Evolutionary conservation across 2,113 vertebrate genomes (phyloP).

Genomic region (Nibea coibor): DNA sequence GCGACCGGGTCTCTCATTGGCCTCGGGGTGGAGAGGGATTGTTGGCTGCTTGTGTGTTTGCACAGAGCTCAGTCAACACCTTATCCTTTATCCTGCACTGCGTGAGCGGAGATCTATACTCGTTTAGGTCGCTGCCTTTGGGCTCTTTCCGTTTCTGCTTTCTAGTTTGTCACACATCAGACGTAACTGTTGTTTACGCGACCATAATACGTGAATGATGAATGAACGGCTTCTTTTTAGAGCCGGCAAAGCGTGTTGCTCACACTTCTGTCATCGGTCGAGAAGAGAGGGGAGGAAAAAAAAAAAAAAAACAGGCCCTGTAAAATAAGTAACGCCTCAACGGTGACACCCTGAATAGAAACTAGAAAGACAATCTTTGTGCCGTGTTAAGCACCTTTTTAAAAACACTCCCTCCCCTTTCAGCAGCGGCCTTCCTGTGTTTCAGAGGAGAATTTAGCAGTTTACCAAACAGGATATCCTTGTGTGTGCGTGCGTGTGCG

Average conservation of each 20-base stretch:
- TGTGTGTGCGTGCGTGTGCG: constrained; percentile 11
- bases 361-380: constrained; percentile 43
- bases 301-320: background rate
- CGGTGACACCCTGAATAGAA: constrained; percentile 14
- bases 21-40: constrained; percentile 19
- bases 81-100: background rate
- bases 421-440: constrained; percentile 57
- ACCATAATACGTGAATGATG: background rate
- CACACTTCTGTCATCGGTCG: constrained; percentile 8
- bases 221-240: constrained; percentile 21
- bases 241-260: background rate
- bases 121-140: background rate
- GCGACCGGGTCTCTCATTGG: constrained; percentile 29
- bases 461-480: constrained; percentile 75
- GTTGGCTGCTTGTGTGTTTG: constrained; percentile 21
- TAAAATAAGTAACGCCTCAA: constrained; percentile 24
- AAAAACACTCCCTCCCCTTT: constrained; percentile 7
- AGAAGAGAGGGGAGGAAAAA: background rate
- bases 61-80: constrained; percentile 25
- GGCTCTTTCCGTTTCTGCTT: background rate
- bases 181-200: background rate
- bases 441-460: constrained; percentile 38
- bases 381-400: constrained; percentile 6
- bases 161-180: background rate
- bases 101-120: background rate